Evolutionary conservation across 1,140 invertebrate species (phyloP), one percentile per base, ranked within the genome.

Genomic region (Bombus difficillimus): DNA sequence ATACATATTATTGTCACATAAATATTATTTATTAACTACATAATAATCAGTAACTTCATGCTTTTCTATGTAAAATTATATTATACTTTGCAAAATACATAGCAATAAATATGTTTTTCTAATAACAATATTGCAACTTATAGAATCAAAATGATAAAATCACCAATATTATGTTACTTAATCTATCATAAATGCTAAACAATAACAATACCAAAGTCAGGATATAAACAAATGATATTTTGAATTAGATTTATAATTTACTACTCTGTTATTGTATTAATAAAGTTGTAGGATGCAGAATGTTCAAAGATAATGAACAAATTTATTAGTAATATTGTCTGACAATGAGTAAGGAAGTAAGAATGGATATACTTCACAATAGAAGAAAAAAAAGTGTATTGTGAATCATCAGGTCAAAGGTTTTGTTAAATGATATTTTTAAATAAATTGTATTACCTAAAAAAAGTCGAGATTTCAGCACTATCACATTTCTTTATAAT

Each of bases 371-470:
- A 84, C 47, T 80, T 84, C 32, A 84, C 32, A 84, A 79, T 25
- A 59, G 34, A 47, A 79, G 66, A 39, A 72, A 72, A 59, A 59
- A 41, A 62, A 28, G 2, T 83, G 22, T 25, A 77, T 57, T 37
- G 72, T 79, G 83, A 84, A 84, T 84, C 76, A 79, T 84, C 66
- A 39, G 25, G 41, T 72, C 39, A 80, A 72, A 72, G 15, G 32
- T 64, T 80, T 53, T 53, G 32, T 62, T 57, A 85, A 43, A 6
- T 32, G 15, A 72, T 9, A 62, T 64, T n/a, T 57, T 32, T 34
- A 28, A 47, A 32, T 79, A 41, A 62, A 39, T 37, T 85, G 2
- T 39, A 15, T 85, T 85, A 85, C 76, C 83, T 83, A 77, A 53
- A 73, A 73, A 79, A 47, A 32, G 72, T 41, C 34, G 10, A 41